phyloP scores from a whole-genome alignment of 2,797 vertebrate species.

The Pipistrellus pygmaeus region DNA sequence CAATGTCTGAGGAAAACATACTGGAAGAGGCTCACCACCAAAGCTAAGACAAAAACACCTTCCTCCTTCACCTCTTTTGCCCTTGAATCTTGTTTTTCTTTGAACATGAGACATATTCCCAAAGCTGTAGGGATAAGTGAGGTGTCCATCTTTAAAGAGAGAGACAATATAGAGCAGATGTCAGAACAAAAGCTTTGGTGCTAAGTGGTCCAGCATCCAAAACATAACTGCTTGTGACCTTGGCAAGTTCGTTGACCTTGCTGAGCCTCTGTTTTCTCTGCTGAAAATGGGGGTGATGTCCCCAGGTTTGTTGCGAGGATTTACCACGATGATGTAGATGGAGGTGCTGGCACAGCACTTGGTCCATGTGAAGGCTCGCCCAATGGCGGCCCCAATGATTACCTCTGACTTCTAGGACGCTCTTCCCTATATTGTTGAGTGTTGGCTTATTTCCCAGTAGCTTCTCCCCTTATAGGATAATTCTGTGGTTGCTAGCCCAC shows the following conservation, averaged over 20 bases:
- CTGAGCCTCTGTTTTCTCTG: background rate
- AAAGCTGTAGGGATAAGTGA: background rate
- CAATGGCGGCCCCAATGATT: too few relatives aligned
- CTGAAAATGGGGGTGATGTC: background rate
- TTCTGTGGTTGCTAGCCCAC: background rate
- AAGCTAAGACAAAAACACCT: background rate
- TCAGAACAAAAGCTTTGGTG: background rate
- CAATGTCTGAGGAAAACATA: background rate
- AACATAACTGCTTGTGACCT: background rate
- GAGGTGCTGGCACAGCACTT: background rate
- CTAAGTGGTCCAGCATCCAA: background rate
- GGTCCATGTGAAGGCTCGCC: background rate
- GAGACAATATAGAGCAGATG: background rate
- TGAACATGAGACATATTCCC: background rate
- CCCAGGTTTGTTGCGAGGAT: background rate
- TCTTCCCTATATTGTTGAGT: background rate
- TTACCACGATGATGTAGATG: too few relatives aligned
- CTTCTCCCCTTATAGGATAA: background rate
- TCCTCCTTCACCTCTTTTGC: background rate
- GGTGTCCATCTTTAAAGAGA: background rate
- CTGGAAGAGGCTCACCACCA: background rate
- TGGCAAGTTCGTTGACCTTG: background rate
- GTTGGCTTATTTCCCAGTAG: background rate
- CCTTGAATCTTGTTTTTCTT: constrained; percentile 5
- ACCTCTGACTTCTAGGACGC: background rate